These are phyloP conservation scores for Blastobasis adustella DNA, from an alignment of 2,888 invertebrate genomes.

Conservation along the genomic window DNA sequence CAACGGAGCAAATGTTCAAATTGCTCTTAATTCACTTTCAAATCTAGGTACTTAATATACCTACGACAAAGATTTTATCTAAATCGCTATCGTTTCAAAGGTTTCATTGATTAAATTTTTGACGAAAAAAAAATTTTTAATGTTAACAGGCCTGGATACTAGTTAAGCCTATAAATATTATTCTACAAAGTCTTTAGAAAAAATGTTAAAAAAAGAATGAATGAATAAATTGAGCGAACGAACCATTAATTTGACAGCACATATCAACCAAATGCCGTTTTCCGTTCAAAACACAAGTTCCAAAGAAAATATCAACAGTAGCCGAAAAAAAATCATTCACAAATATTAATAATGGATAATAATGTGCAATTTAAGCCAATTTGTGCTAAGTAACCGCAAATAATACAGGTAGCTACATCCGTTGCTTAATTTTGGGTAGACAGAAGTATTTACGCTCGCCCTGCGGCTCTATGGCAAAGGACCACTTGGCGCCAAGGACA, in stretches of 20 bases:
- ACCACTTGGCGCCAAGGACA: conserved; percentile 56
- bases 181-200: too few relatives aligned
- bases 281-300: conserved; percentile 12
- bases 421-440: conserved; percentile 25
- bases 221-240: too few relatives aligned
- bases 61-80: too few relatives aligned
- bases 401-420: conserved; percentile 18
- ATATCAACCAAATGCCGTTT: conserved; percentile 44
- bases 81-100: too few relatives aligned
- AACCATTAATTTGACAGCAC: conserved; percentile 37
- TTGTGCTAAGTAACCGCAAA: conserved; percentile 34
- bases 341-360: conserved; percentile 8
- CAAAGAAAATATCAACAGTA: conserved; percentile 1
- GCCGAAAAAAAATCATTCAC: conserved; percentile 1
- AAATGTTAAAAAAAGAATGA: too few relatives aligned
- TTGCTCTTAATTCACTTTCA: too few relatives aligned
- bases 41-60: too few relatives aligned
- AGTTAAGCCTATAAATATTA: too few relatives aligned
- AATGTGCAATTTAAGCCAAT: conserved; percentile 13
- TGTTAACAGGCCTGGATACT: too few relatives aligned
- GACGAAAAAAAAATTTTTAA: too few relatives aligned
- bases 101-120: too few relatives aligned
- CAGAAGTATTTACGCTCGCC: conserved; percentile 25
- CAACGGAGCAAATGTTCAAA: too few relatives aligned
- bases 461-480: conserved; percentile 22